Base-by-base conservation (phyloP, 2,888 invertebrate species). In the Leptura quadrifasciata region DNA sequence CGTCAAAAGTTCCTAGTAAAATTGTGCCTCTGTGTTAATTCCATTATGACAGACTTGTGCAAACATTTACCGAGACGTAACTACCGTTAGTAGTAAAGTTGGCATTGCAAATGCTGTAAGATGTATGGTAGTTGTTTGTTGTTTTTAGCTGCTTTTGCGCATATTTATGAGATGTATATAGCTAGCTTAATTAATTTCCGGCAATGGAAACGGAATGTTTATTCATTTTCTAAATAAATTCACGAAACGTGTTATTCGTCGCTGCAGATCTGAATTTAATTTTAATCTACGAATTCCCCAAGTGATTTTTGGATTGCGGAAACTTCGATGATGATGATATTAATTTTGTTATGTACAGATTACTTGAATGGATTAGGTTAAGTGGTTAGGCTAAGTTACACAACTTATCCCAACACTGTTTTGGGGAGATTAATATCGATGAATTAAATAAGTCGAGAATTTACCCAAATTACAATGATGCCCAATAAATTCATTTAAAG, bases 131-230 rank as follows among this genome's bases (percentile, higher is more conserved):
- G 72, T 71, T 75, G 76, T 75, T 77, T 77, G 78, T 79, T 79
- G 77, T 78, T 78, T 78, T 79, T 74, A 71, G 74, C 47, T 60
- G 65, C 75, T 74, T 72, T 76, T 64, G 77, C 79, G 78, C 76
- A 77, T 80, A 80, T 80, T 77, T 78, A 76, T 76, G 74, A 78
- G 75, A 74, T 73, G 73, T 72, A 64, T 74, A 74, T 67, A 54
- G 70, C 60, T 65, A 72, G 74, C 64, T 79, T 81, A 81, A 81
- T 81, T 79, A 81, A 81, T 81, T 79, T 79, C 77, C 76, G 76
- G 77, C 73, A 81, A 79, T 81, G 81, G 79, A 76, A 76, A 76
- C 75, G 78, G 78, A 79, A 81, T 81, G 79, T 81, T 81, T 79
- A 79, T 81, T 81, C 73, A 77, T 77, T 79, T 75, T 72, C 57